Conservation (phyloP, 2,113 vertebrate genomes). For the Austrofundulus limnaeus region DNA sequence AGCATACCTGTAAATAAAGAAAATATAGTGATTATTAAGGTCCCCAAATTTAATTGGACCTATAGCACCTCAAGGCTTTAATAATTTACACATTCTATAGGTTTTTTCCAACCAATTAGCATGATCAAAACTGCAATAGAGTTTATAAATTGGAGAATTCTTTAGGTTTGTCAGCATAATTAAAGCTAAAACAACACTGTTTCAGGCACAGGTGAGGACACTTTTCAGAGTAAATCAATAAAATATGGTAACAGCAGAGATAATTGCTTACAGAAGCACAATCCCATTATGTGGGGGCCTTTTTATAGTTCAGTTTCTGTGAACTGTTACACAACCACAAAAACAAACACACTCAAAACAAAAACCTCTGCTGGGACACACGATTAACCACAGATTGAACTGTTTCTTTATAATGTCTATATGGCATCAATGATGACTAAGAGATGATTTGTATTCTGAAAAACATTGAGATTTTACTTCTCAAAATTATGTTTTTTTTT, state of each 20-base stretch:
- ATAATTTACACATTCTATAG: slow-evolving; percentile 12
- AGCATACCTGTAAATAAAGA: slow-evolving; percentile 16
- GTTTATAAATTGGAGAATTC: slow-evolving; percentile 26
- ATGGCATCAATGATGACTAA: background rate
- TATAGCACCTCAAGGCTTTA: slow-evolving; percentile 24
- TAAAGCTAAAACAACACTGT: slow-evolving; percentile 20
- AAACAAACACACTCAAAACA: background rate
- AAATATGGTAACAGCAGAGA: background rate
- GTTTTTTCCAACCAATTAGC: slow-evolving; percentile 30
- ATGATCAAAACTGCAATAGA: slow-evolving; percentile 19
- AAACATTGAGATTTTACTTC: too few species aligned
- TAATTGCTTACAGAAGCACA: slow-evolving; percentile 12
- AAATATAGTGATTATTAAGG: slow-evolving; percentile 19
- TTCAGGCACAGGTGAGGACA: slow-evolving; percentile 18
- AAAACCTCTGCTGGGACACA: background rate
- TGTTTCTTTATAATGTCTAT: slow-evolving; percentile 9
- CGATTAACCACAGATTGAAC: too few species aligned
- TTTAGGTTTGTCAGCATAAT: slow-evolving; percentile 27
- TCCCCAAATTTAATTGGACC: slow-evolving; percentile 21
- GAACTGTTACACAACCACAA: background rate
- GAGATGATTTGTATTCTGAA: too few species aligned
- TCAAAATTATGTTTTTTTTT: too few species aligned
- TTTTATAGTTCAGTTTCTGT: background rate
- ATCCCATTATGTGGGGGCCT: background rate
- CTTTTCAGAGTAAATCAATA: slow-evolving; percentile 11